Percentiles rank a stretch among this genome's conserved stretches.
These are phyloP conservation scores for Microctonus aethiopoides DNA, from an alignment of 2,888 invertebrate genomes.

Conservation along the genomic window DNA sequence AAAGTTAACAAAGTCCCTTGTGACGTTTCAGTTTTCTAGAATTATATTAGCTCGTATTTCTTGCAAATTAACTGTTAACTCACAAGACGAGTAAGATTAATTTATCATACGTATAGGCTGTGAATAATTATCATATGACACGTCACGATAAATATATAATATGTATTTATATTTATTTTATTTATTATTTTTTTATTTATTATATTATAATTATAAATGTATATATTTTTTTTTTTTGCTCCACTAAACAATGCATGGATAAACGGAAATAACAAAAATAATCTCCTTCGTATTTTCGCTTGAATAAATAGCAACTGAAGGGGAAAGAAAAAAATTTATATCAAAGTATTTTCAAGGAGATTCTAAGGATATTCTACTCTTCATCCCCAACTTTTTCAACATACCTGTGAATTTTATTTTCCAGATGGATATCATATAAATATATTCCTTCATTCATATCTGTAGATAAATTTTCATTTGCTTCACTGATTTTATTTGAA, in stretches of 20 bases:
- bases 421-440: too few relatives aligned
- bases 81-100: not conserved
- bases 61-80: slow-evolving; percentile 22
- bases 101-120: not conserved
- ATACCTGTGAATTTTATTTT: too few relatives aligned
- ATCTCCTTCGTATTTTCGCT: not conserved
- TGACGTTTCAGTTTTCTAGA: slow-evolving; percentile 19
- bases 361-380: too few relatives aligned
- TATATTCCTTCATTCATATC: too few relatives aligned
- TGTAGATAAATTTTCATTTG: not conserved
- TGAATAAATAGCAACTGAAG: not conserved
- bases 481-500: not conserved
- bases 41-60: slow-evolving; percentile 14
- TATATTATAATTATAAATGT: too few relatives aligned
- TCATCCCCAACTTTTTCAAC: too few relatives aligned
- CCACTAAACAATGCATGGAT: not conserved
- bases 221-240: not conserved
- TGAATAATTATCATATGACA: not conserved
- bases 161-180: too few relatives aligned
- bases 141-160: too few relatives aligned
- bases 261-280: not conserved
- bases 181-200: too few relatives aligned
- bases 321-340: not conserved
- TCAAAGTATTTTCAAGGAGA: not conserved
- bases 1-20: not conserved